phyloP scores from a whole-genome alignment of 2,888 invertebrate genomes.

The Epistrophe eligans region DNA sequence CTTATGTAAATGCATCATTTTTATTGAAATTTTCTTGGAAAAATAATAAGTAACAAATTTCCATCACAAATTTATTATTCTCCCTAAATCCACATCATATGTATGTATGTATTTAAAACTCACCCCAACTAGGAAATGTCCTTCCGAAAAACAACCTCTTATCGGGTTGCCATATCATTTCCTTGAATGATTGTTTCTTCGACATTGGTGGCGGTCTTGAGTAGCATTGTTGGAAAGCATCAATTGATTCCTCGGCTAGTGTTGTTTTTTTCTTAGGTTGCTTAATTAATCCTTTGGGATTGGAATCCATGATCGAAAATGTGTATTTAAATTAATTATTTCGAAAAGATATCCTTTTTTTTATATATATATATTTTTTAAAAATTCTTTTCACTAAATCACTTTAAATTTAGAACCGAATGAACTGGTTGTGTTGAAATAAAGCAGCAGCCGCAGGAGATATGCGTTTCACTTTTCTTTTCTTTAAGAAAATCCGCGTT shows the following conservation, averaged over 20 bases:
- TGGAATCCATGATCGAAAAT: slow-evolving; percentile 13
- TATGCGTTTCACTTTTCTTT: slow-evolving; percentile 42
- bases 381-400: slow-evolving; percentile 24
- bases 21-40: too few species aligned
- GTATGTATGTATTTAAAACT: slow-evolving; percentile 85
- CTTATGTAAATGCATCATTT: too few species aligned
- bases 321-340: neutral
- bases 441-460: slow-evolving; percentile 3
- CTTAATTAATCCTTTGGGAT: slow-evolving; percentile 50
- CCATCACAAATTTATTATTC: neutral
- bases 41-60: too few species aligned
- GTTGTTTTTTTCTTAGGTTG: slow-evolving; percentile 81
- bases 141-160: slow-evolving; percentile 90
- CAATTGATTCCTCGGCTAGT: slow-evolving; percentile 84
- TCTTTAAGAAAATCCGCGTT: slow-evolving; percentile 60
- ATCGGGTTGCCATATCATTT: slow-evolving; percentile 91
- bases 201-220: slow-evolving; percentile 87
- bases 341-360: neutral
- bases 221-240: slow-evolving; percentile 88
- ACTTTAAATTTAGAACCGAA: slow-evolving; percentile 34
- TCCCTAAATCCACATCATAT: neutral
- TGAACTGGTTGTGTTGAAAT: neutral
- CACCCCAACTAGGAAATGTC: slow-evolving; percentile 93
- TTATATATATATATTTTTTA: neutral
- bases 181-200: slow-evolving; percentile 86